These are phyloP conservation scores for Cherax destructor DNA, from an alignment of 1,140 invertebrate species.

Conservation along the genomic window DNA sequence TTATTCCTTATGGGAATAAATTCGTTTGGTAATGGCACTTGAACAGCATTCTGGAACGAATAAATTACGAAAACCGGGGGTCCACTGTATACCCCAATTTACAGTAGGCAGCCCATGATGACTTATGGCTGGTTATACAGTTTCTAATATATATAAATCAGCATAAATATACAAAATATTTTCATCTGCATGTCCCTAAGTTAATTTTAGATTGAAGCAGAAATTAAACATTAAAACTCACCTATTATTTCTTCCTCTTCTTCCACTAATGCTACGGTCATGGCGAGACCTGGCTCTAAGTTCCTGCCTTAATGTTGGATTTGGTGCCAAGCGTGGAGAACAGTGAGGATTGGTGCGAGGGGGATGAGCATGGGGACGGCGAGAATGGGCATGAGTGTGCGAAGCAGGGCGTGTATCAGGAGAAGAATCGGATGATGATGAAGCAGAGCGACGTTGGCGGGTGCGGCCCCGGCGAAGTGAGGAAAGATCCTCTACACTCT, in stretches of 20 bases:
- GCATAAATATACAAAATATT: no score
- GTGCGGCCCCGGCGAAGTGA: constrained; percentile 56
- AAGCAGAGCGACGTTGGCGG: constrained; percentile 60
- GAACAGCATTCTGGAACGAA: no score
- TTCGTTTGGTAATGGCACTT: no score
- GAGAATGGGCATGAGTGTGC: constrained; percentile 30
- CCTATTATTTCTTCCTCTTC: constrained; percentile 52
- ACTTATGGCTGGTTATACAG: no score
- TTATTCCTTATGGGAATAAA: no score
- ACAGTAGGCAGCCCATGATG: no score
- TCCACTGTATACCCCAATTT: no score
- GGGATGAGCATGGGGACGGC: constrained; percentile 28
- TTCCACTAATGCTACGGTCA: constrained; percentile 51
- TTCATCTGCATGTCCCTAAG: no score
- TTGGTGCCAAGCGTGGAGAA: constrained; percentile 44
- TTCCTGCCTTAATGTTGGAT: constrained; percentile 50
- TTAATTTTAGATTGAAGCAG: background rate
- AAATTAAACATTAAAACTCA: background rate
- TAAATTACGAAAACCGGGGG: no score
- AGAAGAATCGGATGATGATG: constrained; percentile 60
- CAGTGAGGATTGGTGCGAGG: constrained; percentile 64
- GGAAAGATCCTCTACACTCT: constrained; percentile 60
- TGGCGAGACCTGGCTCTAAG: constrained; percentile 25
- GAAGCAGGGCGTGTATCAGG: constrained; percentile 44
- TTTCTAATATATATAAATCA: no score